These are phyloP conservation scores for Rhagoletis zephyria DNA, from an alignment of 1,140 invertebrate species.

Conservation along the genomic window DNA sequence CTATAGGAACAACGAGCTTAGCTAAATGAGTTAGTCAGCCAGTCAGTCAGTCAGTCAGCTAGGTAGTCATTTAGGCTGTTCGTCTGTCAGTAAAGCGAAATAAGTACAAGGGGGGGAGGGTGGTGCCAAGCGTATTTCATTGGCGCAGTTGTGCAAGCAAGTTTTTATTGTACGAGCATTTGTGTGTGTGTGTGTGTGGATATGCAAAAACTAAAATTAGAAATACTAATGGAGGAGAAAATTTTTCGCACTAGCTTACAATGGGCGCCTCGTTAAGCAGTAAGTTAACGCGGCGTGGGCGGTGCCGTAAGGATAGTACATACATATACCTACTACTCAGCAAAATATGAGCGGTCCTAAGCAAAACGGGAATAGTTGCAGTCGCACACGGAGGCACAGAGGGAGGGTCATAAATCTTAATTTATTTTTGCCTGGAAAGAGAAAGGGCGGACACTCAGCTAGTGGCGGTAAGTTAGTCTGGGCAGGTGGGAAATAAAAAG, in stretches of 20 bases:
- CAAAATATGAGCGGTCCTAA: not conserved
- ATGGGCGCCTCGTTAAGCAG: not conserved
- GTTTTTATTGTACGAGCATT: not conserved
- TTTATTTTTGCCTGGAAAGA: slow-evolving; percentile 1
- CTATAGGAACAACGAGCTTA: not conserved
- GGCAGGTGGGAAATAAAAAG: not conserved
- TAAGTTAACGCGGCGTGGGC: not conserved
- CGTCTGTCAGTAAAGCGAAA: no score
- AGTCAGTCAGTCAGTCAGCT: not conserved
- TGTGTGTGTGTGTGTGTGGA: not conserved
- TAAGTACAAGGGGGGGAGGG: not conserved
- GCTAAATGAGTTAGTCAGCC: slow-evolving; percentile 1
- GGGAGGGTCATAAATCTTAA: slow-evolving; percentile 11
- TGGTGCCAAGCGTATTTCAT: not conserved
- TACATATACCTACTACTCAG: not conserved
- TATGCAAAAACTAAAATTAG: slow-evolving; percentile 20
- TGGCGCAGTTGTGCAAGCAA: no score
- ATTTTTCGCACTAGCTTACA: slow-evolving; percentile 8
- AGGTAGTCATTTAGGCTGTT: not conserved
- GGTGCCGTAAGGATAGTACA: no score
- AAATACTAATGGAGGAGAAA: slow-evolving; percentile 51
- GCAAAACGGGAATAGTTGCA: not conserved
- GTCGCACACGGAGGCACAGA: not conserved
- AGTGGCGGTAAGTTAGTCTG: not conserved
- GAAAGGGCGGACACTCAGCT: not conserved